phyloP scores from a whole-genome alignment of 2,888 invertebrate species.

The Andricus quercusramuli region DNA sequence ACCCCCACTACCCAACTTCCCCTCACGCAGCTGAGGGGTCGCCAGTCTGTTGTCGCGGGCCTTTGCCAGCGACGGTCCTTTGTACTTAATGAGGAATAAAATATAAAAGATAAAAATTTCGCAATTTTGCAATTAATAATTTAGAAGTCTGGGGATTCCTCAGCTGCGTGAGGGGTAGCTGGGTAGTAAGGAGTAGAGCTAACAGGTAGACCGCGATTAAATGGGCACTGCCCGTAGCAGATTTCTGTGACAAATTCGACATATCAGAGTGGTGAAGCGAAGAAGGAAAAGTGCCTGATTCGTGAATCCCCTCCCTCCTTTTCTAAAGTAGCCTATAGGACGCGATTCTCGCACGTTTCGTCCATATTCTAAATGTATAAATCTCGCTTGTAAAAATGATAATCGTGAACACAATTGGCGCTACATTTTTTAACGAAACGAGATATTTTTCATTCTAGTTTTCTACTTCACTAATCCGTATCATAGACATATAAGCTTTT shows the following conservation, averaged over 20 bases:
- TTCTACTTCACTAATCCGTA: slow-evolving; percentile 36
- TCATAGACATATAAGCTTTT: slow-evolving; percentile 13
- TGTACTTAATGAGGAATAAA: too few species aligned
- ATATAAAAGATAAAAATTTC: too few species aligned
- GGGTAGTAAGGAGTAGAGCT: too few species aligned
- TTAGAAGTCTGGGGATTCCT: too few species aligned
- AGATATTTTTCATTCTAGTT: slow-evolving; percentile 41
- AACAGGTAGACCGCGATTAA: too few species aligned
- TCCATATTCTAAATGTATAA: slow-evolving; percentile 17
- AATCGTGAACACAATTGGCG: slow-evolving; percentile 33
- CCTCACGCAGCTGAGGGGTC: too few species aligned
- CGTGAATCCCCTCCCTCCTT: slow-evolving; percentile 21
- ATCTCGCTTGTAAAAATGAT: neutral
- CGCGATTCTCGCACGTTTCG: slow-evolving; percentile 40
- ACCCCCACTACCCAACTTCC: too few species aligned
- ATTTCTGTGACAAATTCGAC: slow-evolving; percentile 34
- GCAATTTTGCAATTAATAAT: too few species aligned
- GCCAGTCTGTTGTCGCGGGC: too few species aligned
- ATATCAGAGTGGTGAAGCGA: slow-evolving; percentile 40
- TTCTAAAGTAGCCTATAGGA: slow-evolving; percentile 30
- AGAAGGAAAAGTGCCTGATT: neutral
- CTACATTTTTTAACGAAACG: slow-evolving; percentile 22
- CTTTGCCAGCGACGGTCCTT: too few species aligned
- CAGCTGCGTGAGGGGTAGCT: too few species aligned
- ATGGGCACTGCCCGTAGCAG: neutral